Conservation (phyloP, 2,113 vertebrate genomes). For the Oceanites oceanicus region DNA sequence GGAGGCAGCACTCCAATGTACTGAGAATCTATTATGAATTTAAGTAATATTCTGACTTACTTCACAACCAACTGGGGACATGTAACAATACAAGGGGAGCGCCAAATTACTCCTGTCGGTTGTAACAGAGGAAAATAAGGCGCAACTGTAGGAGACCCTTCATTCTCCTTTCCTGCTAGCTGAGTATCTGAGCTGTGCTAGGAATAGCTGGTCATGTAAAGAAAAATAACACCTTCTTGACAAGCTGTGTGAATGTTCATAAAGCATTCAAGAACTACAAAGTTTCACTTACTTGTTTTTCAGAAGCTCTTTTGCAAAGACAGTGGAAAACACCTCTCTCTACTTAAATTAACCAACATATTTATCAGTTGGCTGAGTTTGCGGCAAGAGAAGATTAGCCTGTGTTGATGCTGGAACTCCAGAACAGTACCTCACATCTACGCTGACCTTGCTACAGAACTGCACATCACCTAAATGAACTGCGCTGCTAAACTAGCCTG, state of each 20-base stretch:
- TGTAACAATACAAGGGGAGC: background rate
- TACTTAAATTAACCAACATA: background rate
- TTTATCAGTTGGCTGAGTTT: background rate
- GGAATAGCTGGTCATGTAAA: background rate
- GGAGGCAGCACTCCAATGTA: background rate
- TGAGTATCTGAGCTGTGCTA: background rate
- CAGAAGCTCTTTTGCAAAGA: background rate
- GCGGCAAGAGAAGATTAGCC: background rate
- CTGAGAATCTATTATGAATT: background rate
- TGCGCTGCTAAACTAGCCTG: background rate
- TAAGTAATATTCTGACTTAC: background rate
- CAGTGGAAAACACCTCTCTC: background rate
- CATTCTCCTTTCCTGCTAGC: background rate
- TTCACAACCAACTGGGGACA: background rate
- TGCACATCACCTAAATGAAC: background rate
- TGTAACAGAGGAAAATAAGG: background rate
- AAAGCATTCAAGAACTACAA: background rate
- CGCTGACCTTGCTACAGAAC: accelerated
- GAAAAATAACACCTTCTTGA: background rate
- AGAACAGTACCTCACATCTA: background rate
- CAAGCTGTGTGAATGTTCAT: background rate
- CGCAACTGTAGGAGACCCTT: background rate
- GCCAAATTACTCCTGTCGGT: background rate
- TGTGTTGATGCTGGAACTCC: background rate
- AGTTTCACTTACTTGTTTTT: background rate